Evolutionary conservation across 1,140 invertebrate genomes (phyloP).

Genomic region (Orchesella cincta): DNA sequence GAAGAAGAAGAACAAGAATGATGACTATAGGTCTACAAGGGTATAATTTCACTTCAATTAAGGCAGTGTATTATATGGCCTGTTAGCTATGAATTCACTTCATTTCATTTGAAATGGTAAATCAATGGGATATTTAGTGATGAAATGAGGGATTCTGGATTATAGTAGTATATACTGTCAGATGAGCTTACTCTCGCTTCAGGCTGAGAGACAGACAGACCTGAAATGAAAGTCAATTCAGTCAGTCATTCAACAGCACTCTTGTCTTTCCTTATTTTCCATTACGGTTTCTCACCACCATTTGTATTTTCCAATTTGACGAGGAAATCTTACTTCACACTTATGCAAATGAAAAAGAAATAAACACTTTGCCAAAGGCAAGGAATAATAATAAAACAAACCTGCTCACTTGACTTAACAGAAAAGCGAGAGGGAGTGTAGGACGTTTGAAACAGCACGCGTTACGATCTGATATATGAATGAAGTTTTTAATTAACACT

Average conservation of each 20-base stretch:
- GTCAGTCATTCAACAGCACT: background rate
- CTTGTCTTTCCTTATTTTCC: background rate
- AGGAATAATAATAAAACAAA: background rate
- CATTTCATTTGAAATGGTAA: background rate
- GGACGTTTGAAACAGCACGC: too few species aligned
- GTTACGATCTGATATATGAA: too few species aligned
- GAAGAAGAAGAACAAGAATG: background rate
- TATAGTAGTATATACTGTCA: background rate
- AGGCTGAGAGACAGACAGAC: background rate
- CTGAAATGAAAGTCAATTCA: background rate
- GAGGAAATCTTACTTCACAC: background rate
- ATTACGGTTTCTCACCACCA: background rate
- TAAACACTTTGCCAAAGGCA: background rate
- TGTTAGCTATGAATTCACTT: constrained; percentile 10
- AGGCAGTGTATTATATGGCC: background rate
- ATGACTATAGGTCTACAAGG: too few species aligned
- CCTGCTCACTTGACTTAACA: too few species aligned
- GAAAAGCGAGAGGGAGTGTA: too few species aligned
- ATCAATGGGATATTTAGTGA: constrained; percentile 2
- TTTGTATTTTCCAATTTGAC: background rate
- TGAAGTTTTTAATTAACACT: too few species aligned
- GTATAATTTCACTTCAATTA: background rate
- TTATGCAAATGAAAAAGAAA: background rate
- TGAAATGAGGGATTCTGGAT: background rate
- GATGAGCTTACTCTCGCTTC: background rate